Base-by-base conservation (phyloP, 2,888 invertebrate species). In the Catocala fraxini region DNA sequence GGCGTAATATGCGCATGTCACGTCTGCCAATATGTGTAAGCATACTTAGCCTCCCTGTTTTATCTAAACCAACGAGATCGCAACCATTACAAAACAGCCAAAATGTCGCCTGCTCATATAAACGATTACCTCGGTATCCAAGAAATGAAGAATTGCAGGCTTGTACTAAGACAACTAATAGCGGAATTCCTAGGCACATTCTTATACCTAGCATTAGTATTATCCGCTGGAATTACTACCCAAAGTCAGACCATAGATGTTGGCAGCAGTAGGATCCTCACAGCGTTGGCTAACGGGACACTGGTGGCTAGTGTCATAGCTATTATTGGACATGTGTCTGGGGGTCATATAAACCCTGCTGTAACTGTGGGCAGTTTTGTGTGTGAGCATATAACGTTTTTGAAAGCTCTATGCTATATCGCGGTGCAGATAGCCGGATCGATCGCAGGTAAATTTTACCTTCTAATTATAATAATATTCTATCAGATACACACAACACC, bases 281-380 rank as follows among this genome's bases (percentile, higher is more conserved):
- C 63, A 5, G 80, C 76, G 0, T 47, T 83, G 0, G 61, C 73
- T 0, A 71, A 83, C 59, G 83, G 83, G 0, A 47, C 82, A 0
- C 9, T 76, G 0, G 56, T 83, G 6, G 73, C 75, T 6, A 73
- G 77, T 0, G 34, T 84, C 1, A 63, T 83, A 7, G 75, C 80
- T 35, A 67, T 82, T n/a, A 64, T 79, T 9, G 83, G 83, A 0
- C 73, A 78, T 47, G 70, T 83, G 0, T 84, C 83, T 6, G 84
- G 85, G 0, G 77, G 75, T 0, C 85, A 85, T 45, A 63, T 84
- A 11, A 85, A 85, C 51, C 85, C 85, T 0, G 85, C 85, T 10
- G 65, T 85, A 4, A 85, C 85, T 0, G 5, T 79, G 0, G 84
- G 82, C 0, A 68, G 70, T 9, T 13, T 81, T 11, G 61, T 81